A percentile compares a stretch with the other conserved stretches of the same genome.
Evolutionary conservation across 2,888 invertebrate genomes (phyloP).

Genomic region (Meganola albula): DNA sequence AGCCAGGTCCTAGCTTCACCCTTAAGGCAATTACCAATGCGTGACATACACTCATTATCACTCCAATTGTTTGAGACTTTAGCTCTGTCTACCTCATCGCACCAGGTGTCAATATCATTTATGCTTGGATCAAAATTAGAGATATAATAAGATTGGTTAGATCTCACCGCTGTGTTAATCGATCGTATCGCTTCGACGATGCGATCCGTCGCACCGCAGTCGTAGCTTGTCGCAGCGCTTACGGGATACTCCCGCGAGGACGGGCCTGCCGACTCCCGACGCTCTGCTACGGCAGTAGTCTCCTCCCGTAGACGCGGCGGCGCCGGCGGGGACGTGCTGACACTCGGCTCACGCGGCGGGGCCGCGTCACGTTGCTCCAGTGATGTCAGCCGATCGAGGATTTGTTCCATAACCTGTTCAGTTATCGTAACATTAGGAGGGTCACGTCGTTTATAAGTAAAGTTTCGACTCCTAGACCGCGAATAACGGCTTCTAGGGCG

Average conservation of each 20-base stretch:
- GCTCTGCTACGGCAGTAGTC: background rate
- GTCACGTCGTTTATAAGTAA: no score
- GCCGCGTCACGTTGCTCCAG: background rate
- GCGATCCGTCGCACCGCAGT: background rate
- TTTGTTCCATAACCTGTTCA: background rate
- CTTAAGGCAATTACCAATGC: constrained; percentile 5
- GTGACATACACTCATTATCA: constrained; percentile 4
- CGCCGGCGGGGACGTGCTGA: background rate
- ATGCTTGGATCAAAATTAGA: constrained; percentile 5
- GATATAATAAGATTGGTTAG: constrained; percentile 3
- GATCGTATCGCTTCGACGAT: background rate
- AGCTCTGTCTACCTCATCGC: constrained; percentile 6
- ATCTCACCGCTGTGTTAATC: constrained; percentile 1
- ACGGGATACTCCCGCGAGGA: background rate
- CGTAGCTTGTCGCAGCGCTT: background rate
- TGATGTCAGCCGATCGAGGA: background rate
- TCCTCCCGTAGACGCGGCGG: background rate
- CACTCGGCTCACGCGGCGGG: background rate
- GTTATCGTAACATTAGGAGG: no score
- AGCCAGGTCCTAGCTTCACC: no score
- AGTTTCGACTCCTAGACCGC: no score
- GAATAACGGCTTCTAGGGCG: no score
- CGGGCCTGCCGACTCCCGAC: background rate
- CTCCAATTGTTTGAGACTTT: constrained; percentile 2
- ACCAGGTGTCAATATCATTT: constrained; percentile 5